Evolutionary conservation across 2,888 invertebrate species (phyloP).

Genomic region (Erynnis tages): DNA sequence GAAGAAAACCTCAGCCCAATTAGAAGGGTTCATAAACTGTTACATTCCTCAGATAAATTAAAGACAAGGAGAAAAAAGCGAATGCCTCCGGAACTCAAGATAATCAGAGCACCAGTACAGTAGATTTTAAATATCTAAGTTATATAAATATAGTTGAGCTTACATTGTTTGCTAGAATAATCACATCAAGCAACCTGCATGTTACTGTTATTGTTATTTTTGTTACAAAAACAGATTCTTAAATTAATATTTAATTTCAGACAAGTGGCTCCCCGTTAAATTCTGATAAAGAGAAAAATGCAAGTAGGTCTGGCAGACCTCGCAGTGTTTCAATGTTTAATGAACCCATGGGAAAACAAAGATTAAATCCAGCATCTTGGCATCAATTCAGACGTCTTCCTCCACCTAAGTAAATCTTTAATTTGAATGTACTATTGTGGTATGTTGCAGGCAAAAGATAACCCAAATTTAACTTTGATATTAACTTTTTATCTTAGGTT

Average conservation of each 20-base stretch:
- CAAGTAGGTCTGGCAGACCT: slow-evolving; percentile 59
- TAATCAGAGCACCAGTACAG: slow-evolving; percentile 69
- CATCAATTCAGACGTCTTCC: slow-evolving; percentile 73
- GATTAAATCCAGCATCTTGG: slow-evolving; percentile 73
- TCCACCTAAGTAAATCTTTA: slow-evolving; percentile 64
- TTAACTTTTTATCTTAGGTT: too few relatives aligned
- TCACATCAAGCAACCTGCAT: too few relatives aligned
- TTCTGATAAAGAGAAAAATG: slow-evolving; percentile 68
- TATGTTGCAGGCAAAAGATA: too few relatives aligned
- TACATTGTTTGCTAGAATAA: too few relatives aligned
- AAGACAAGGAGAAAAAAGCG: slow-evolving; percentile 73
- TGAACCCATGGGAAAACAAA: slow-evolving; percentile 63
- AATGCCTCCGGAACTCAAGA: slow-evolving; percentile 79
- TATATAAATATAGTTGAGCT: too few relatives aligned
- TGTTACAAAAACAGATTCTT: too few relatives aligned
- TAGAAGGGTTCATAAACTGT: slow-evolving; percentile 65
- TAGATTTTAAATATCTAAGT: not conserved
- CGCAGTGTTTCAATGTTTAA: slow-evolving; percentile 74
- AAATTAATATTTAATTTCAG: slow-evolving; percentile 45
- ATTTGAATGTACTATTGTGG: too few relatives aligned
- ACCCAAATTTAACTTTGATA: too few relatives aligned
- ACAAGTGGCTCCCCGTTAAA: slow-evolving; percentile 75
- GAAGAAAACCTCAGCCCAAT: slow-evolving; percentile 72
- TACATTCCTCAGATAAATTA: slow-evolving; percentile 58
- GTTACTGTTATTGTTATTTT: too few relatives aligned